Conservation (phyloP, 1,140 invertebrate species). For the Lordiphosa stackelbergi region DNA sequence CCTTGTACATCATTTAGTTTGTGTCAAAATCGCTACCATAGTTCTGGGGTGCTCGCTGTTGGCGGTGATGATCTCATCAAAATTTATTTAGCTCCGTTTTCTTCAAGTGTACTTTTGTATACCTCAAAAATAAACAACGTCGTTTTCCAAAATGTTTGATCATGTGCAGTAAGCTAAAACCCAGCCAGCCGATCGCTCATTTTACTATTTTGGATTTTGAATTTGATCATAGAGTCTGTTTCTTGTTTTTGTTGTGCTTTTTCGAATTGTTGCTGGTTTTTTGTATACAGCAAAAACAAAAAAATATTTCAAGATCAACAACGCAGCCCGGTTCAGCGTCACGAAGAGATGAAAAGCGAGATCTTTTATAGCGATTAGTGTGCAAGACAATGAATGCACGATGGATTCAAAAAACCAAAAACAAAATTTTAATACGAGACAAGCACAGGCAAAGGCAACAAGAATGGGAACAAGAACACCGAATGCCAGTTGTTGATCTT, state of each 20-base stretch:
- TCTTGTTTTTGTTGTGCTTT: slow-evolving; percentile 10
- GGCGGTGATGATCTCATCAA: too few relatives aligned
- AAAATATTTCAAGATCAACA: slow-evolving; percentile 65
- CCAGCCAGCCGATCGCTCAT: slow-evolving; percentile 22
- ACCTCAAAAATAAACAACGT: slow-evolving; percentile 6
- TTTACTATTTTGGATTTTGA: slow-evolving; percentile 47
- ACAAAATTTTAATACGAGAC: slow-evolving; percentile 46
- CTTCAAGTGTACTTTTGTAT: slow-evolving; percentile 4
- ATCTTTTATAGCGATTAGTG: slow-evolving; percentile 67
- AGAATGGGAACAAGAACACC: slow-evolving; percentile 72
- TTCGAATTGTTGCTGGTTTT: slow-evolving; percentile 22
- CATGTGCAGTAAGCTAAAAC: slow-evolving; percentile 20
- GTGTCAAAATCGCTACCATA: too few relatives aligned
- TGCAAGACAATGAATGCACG: slow-evolving; percentile 70
- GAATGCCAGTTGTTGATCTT: slow-evolving; percentile 46
- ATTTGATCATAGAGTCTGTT: slow-evolving; percentile 16
- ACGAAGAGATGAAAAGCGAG: slow-evolving; percentile 73
- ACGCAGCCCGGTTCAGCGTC: slow-evolving; percentile 56
- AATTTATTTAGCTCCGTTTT: not conserved
- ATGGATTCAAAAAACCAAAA: slow-evolving; percentile 54
- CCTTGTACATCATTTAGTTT: too few relatives aligned
- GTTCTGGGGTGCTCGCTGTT: too few relatives aligned
- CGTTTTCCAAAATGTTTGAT: slow-evolving; percentile 44
- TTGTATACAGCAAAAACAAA: slow-evolving; percentile 34
- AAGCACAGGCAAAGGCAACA: slow-evolving; percentile 43